Conservation (phyloP, 2,888 invertebrate genomes). For the Erebia ligea region DNA sequence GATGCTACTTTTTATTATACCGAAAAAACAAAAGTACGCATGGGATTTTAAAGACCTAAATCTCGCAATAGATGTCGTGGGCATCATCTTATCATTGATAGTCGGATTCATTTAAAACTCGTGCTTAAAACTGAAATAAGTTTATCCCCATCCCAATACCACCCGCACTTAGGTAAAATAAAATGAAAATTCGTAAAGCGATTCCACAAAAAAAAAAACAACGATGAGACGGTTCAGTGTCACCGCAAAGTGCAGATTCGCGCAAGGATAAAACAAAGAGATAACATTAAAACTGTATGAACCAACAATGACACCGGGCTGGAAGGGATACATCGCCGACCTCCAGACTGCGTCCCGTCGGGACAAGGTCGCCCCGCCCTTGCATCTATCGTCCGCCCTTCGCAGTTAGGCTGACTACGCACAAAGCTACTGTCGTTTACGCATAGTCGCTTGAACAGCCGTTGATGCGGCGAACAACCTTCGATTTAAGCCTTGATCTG, state of each 20-base stretch:
- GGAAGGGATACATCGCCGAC: slow-evolving; percentile 69
- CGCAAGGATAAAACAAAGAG: slow-evolving; percentile 19
- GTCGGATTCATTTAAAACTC: too few species aligned
- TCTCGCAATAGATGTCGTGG: too few species aligned
- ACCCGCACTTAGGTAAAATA: background rate
- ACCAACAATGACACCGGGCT: slow-evolving; percentile 40
- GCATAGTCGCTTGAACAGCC: background rate
- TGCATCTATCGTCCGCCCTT: slow-evolving; percentile 70
- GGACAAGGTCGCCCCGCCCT: slow-evolving; percentile 74
- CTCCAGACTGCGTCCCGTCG: slow-evolving; percentile 74
- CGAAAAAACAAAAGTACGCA: too few species aligned
- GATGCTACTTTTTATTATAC: too few species aligned
- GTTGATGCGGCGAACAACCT: background rate
- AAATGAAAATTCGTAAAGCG: background rate
- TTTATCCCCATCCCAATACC: background rate
- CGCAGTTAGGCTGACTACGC: slow-evolving; percentile 41
- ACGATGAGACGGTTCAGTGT: background rate
- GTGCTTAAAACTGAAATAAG: background rate
- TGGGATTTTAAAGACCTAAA: too few species aligned
- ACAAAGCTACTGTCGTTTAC: background rate
- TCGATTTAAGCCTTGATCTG: background rate
- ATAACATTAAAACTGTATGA: slow-evolving; percentile 37
- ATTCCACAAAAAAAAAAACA: background rate
- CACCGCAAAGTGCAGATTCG: background rate
- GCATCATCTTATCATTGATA: too few species aligned